Percentiles rank a stretch among this genome's conserved stretches.
phyloP scores from a whole-genome alignment of 2,888 invertebrate genomes.

The Phengaris alcon region DNA sequence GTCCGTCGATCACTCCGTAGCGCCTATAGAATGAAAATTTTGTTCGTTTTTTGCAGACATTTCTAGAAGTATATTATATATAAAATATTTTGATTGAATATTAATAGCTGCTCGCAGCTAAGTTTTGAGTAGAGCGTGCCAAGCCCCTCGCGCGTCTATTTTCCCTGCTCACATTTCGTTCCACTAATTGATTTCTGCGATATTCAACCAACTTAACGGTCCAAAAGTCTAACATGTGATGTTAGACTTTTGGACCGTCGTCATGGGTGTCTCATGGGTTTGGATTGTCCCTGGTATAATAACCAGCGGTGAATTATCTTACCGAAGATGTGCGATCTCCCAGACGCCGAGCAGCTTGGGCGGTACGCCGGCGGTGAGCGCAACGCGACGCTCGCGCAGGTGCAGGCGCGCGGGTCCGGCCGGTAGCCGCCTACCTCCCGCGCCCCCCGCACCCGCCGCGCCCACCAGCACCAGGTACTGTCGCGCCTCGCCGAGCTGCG shows the following conservation, averaged over 20 bases:
- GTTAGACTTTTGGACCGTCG: no score
- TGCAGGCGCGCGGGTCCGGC: conserved; percentile 90
- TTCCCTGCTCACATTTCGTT: no score
- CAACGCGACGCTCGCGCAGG: conserved; percentile 88
- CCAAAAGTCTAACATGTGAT: no score
- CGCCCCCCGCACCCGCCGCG: conserved; percentile 34
- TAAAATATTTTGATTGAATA: no score
- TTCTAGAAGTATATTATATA: not conserved
- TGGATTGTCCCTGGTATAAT: no score
- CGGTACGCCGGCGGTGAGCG: conserved; percentile 89
- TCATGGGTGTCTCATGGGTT: no score
- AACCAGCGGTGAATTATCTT: not conserved
- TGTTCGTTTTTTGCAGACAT: not conserved
- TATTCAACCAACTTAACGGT: no score
- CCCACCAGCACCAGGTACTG: conserved; percentile 60
- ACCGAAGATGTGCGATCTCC: conserved; percentile 84
- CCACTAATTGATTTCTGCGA: no score
- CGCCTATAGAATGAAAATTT: conserved; percentile 27
- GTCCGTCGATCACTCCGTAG: conserved; percentile 87
- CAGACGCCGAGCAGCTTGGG: conserved; percentile 86
- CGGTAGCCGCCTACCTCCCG: conserved; percentile 75
- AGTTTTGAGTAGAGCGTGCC: no score
- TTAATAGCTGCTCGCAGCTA: no score
- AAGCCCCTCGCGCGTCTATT: no score
- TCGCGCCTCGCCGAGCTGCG: conserved; percentile 58